Conservation (phyloP, 2,888 invertebrate genomes). For the Vanessa cardui region DNA sequence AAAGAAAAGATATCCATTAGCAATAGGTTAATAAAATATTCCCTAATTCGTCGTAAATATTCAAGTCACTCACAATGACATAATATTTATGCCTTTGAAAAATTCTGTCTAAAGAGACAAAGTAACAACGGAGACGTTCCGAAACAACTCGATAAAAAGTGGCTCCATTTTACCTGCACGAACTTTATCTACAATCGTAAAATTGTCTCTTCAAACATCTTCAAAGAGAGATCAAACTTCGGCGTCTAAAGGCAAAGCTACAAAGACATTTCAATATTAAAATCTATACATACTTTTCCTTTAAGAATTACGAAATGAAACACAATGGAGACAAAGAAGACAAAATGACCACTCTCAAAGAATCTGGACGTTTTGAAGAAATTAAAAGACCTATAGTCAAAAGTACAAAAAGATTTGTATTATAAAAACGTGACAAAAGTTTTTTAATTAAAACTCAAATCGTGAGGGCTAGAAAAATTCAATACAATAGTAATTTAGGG, state of each 20-base stretch:
- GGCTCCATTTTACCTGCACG: conserved; percentile 36
- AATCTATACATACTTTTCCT: conserved; percentile 38
- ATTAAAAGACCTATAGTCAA: conserved; percentile 16
- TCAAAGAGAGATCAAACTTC: conserved; percentile 42
- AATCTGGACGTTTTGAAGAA: conserved; percentile 20
- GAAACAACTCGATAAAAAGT: conserved; percentile 36
- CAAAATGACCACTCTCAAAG: conserved; percentile 25
- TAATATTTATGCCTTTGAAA: conserved; percentile 20
- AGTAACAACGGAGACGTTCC: conserved; percentile 20
- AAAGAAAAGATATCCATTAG: not conserved
- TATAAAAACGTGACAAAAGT: conserved; percentile 7
- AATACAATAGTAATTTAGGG: conserved; percentile 33
- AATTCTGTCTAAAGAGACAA: conserved; percentile 21
- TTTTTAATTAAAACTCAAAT: conserved; percentile 27
- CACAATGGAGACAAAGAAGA: conserved; percentile 29
- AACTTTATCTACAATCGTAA: conserved; percentile 42
- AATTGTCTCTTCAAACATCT: conserved; percentile 38
- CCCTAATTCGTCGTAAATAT: not conserved
- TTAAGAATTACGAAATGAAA: conserved; percentile 27
- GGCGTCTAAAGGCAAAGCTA: conserved; percentile 39
- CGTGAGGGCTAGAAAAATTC: conserved; percentile 25
- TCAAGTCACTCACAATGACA: conserved; percentile 10
- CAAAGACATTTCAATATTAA: conserved; percentile 44
- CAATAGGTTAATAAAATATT: not conserved
- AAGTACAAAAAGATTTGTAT: conserved; percentile 24